Percentiles rank a stretch among this genome's conserved stretches.
phyloP scores from a whole-genome alignment of 1,140 invertebrate genomes.

The Galleria mellonella region DNA sequence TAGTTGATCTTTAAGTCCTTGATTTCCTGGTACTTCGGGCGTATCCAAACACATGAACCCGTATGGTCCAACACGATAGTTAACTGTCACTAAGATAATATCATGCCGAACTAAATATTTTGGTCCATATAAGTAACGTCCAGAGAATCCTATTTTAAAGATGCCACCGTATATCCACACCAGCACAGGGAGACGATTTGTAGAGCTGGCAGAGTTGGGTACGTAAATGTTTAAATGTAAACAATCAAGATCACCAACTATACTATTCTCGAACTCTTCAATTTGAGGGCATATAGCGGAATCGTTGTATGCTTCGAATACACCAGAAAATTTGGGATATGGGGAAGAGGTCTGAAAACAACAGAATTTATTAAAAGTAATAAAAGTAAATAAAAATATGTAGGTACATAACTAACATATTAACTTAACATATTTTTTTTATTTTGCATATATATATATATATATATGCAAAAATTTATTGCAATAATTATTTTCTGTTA shows the following conservation, averaged over 20 bases:
- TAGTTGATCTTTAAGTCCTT: conserved; percentile 80
- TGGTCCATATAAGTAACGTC: conserved; percentile 44
- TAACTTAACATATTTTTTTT: too few species aligned
- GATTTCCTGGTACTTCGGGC: conserved; percentile 79
- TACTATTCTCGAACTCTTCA: conserved; percentile 9
- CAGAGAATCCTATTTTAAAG: conserved; percentile 72
- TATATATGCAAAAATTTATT: too few species aligned
- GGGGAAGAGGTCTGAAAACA: conserved; percentile 3
- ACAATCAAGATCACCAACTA: conserved; percentile 22
- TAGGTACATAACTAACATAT: too few species aligned
- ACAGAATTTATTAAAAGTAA: background rate
- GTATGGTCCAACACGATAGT: conserved; percentile 76
- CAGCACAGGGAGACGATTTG: conserved; percentile 74
- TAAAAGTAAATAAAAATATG: too few species aligned
- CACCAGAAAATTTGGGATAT: background rate
- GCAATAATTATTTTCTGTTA: too few species aligned
- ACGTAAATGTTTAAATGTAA: conserved; percentile 27
- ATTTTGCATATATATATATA: too few species aligned
- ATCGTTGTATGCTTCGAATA: conserved; percentile 9
- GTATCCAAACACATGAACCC: conserved; percentile 80
- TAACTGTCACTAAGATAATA: conserved; percentile 71
- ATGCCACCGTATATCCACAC: conserved; percentile 82
- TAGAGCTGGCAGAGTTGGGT: conserved; percentile 11
- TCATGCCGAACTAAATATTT: conserved; percentile 4
- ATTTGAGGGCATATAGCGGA: conserved; percentile 7